Percentiles rank a stretch among this genome's conserved stretches.
Evolutionary conservation across 2,888 invertebrate species (phyloP).

Genomic region (Caenorhabditis panamensis): DNA sequence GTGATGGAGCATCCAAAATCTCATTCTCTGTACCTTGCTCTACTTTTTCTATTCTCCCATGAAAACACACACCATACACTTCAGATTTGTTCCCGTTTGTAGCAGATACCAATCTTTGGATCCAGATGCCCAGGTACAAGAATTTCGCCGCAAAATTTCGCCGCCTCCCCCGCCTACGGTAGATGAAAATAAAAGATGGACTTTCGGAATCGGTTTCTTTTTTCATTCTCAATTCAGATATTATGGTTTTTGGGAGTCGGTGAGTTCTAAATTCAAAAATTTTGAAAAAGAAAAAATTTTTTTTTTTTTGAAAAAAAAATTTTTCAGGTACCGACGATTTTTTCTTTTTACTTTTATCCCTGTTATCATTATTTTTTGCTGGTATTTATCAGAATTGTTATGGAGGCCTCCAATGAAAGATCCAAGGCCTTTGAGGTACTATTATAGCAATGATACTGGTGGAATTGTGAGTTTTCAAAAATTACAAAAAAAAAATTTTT

Average conservation of each 20-base stretch:
- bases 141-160: no score
- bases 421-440: not conserved
- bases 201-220: not conserved
- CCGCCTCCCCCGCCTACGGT: no score
- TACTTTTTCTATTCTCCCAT: no score
- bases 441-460: not conserved
- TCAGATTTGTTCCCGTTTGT: no score
- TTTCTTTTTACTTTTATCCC: not conserved
- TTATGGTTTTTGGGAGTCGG: no score
- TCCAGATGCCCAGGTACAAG: no score
- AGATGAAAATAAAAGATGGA: not conserved
- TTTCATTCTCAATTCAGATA: no score
- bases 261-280: not conserved
- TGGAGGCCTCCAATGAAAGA: not conserved
- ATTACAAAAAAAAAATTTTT: not conserved
- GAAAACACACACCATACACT: no score
- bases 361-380: not conserved
- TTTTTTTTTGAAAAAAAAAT: not conserved
- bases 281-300: no score
- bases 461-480: not conserved
- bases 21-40: no score
- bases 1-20: no score
- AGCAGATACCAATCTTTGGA: no score
- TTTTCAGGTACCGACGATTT: not conserved
- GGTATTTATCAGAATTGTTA: not conserved